Conservation (phyloP, 1,140 invertebrate genomes). For the Megathymus violae region DNA sequence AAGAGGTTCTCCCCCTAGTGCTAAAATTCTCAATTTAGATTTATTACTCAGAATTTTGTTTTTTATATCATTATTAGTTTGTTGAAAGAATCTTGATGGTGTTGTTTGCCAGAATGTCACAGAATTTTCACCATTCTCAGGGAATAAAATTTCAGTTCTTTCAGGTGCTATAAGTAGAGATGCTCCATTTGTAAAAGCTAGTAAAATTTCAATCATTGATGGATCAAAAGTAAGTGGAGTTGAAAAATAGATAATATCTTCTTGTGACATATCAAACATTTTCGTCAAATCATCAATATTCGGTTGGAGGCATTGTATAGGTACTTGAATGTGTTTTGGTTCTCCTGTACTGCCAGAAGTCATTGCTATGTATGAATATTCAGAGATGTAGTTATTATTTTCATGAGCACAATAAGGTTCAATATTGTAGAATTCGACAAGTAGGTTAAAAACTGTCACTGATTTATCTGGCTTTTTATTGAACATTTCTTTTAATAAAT, state of each 20-base stretch:
- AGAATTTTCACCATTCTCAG: constrained; percentile 62
- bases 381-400: constrained; percentile 43
- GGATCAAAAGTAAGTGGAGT: constrained; percentile 93
- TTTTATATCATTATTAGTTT: constrained; percentile 83
- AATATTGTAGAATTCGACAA: constrained; percentile 59
- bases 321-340: constrained; percentile 86
- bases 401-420: constrained; percentile 33
- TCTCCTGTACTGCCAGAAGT: constrained; percentile 88
- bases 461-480: constrained; percentile 64
- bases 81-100: constrained; percentile 88
- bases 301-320: constrained; percentile 85
- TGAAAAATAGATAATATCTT: constrained; percentile 88
- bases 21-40: constrained; percentile 83
- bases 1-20: constrained; percentile 87
- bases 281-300: constrained; percentile 86
- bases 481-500: constrained; percentile 45
- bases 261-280: constrained; percentile 78
- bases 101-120: constrained; percentile 91
- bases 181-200: constrained; percentile 86
- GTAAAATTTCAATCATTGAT: constrained; percentile 90
- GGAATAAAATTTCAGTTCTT: constrained; percentile 76
- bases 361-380: constrained; percentile 81
- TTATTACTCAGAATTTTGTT: constrained; percentile 84
- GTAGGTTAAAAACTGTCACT: constrained; percentile 62
- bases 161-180: constrained; percentile 87